Evolutionary conservation across 1,140 invertebrate species (phyloP).

Genomic region (Bemisia tabaci): DNA sequence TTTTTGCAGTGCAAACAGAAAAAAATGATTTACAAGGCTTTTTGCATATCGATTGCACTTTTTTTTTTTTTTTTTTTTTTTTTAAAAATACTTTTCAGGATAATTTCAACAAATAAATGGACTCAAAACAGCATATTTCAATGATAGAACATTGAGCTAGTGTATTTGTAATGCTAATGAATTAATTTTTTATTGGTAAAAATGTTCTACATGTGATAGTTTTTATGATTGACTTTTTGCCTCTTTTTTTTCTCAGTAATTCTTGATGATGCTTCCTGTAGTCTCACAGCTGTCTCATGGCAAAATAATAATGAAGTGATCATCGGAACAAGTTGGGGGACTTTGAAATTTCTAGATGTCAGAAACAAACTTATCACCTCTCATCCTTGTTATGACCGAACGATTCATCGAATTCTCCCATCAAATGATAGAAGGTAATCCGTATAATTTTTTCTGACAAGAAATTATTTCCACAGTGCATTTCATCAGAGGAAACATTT

Average conservation of each 20-base stretch:
- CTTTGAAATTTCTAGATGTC: slow-evolving; percentile 10
- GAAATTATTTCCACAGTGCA: neutral
- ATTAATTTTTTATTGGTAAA: too few species aligned
- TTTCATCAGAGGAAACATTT: too few species aligned
- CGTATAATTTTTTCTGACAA: slow-evolving; percentile 1
- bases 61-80: too few species aligned
- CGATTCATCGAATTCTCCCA: slow-evolving; percentile 12
- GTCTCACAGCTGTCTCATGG: slow-evolving; percentile 12
- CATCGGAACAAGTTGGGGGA: slow-evolving; percentile 8
- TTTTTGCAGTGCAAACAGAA: too few species aligned
- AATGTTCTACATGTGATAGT: too few species aligned
- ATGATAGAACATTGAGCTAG: too few species aligned
- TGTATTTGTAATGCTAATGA: too few species aligned
- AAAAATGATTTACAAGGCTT: too few species aligned
- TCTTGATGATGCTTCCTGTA: slow-evolving; percentile 2
- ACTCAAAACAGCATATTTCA: too few species aligned
- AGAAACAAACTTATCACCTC: slow-evolving; percentile 6
- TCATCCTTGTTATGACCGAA: neutral
- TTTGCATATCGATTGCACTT: too few species aligned
- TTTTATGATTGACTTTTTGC: neutral
- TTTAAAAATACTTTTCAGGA: too few species aligned
- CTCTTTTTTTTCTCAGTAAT: slow-evolving; percentile 9
- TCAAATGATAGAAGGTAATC: slow-evolving; percentile 4
- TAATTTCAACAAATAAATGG: too few species aligned
- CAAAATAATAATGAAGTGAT: slow-evolving; percentile 7